Base-by-base conservation (phyloP, 2,888 invertebrate species). In the Lasioglossum malachurum region DNA sequence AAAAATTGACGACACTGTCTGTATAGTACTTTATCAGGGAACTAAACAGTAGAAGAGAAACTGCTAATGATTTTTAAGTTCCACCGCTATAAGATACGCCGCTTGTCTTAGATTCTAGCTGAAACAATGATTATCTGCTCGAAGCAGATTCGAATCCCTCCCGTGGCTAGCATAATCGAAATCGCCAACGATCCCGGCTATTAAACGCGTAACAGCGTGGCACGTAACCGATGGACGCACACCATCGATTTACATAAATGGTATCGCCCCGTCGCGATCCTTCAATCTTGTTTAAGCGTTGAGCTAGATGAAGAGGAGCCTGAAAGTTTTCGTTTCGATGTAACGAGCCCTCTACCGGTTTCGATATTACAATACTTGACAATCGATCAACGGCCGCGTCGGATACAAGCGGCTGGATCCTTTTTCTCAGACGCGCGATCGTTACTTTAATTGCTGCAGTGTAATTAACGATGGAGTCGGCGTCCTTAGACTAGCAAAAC, bases 231-330 rank as follows among this genome's bases (percentile, higher is more conserved):
- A 12, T 16, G 7, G 67, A 35, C 35, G 78, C 7, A 12, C 75
- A 77, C 44, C 69, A 23, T 75, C n/a, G 23, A 89, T 84, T 87
- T 87, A 73, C 64, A 80, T 87, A 84, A 89, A 69, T 71, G 64
- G 46, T 31, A 73, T 82, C 27, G 72, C 67, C 35, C 31, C 23
- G 12, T n/a, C 53, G 38, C 69, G 69, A 69, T 69, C 44, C 67
- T 49, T 27, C 19, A 57, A 86, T 83, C 27, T 86, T 5, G 12
- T 79, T 74, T 75, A 49, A 75, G 57, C 53, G 23, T 23, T 4
- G 12, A 27, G 19, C n/a, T 16, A 10, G 8, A 41, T n/a, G 19
- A 44, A 44, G 27, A n/a, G 41, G 4, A 67, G 23, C 0, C n/a
- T n/a, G 12, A 12, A 44, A 82, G 19, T 57, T 78, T 69, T 12